Percentiles rank a stretch among this genome's conserved stretches.
These are phyloP conservation scores for Ophonus ardosiacus DNA, from an alignment of 2,888 invertebrate genomes.

Conservation along the genomic window DNA sequence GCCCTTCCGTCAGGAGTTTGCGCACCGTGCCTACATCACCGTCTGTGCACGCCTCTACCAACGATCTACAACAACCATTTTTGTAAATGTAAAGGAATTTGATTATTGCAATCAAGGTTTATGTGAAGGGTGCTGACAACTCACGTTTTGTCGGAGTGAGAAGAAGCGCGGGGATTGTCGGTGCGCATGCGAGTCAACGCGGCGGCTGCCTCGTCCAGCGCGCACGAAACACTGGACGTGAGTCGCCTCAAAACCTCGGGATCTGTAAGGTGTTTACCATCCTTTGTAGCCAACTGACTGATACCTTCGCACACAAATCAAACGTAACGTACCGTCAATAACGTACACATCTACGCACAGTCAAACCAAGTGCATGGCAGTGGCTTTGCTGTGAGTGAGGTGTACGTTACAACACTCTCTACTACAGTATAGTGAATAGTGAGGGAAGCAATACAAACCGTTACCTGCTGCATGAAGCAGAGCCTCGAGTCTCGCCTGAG, in stretches of 20 bases:
- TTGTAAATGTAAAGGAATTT: not conserved
- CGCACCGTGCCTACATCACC: slow-evolving; percentile 96
- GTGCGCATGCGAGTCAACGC: slow-evolving; percentile 97
- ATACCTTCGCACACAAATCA: slow-evolving; percentile 79
- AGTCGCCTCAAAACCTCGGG: slow-evolving; percentile 92
- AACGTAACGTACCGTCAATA: slow-evolving; percentile 53
- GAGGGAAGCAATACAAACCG: slow-evolving; percentile 65
- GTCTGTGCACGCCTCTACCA: slow-evolving; percentile 95
- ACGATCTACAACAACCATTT: slow-evolving; percentile 77
- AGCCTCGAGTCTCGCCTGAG: slow-evolving; percentile 94
- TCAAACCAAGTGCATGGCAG: not conserved
- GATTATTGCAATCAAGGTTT: too few relatives aligned
- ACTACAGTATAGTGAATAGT: slow-evolving; percentile 10
- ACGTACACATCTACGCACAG: slow-evolving; percentile 28
- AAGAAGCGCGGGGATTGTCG: slow-evolving; percentile 86
- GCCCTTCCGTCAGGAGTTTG: slow-evolving; percentile 94
- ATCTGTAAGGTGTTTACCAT: slow-evolving; percentile 91
- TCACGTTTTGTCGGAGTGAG: slow-evolving; percentile 72
- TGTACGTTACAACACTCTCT: slow-evolving; percentile 20
- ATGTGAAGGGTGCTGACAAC: not conserved
- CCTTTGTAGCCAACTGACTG: slow-evolving; percentile 87
- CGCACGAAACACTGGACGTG: slow-evolving; percentile 90
- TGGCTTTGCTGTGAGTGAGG: slow-evolving; percentile 23
- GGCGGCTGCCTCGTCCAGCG: slow-evolving; percentile 97
- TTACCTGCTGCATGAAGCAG: slow-evolving; percentile 94